These are phyloP conservation scores for Rotaria sp. DNA, from an alignment of 2,888 invertebrate species.

Conservation along the genomic window DNA sequence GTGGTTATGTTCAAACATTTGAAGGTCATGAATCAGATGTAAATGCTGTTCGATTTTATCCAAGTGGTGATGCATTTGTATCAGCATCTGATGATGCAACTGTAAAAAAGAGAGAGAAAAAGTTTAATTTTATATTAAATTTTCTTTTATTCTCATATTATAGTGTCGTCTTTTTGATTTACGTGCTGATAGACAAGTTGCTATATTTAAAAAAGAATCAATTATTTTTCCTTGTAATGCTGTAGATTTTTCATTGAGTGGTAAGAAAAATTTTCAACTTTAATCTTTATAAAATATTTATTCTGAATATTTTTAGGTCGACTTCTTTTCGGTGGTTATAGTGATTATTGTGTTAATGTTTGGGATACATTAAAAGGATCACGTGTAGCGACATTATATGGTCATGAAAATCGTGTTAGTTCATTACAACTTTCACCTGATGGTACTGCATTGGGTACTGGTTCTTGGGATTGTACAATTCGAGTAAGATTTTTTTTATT, in stretches of 20 bases:
- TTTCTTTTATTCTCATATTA: conserved; percentile 39
- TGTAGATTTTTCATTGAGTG: conserved; percentile 91
- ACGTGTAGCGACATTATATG: conserved; percentile 79
- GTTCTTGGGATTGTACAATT: conserved; percentile 89
- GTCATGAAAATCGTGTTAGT: conserved; percentile 86
- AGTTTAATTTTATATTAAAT: too few relatives aligned
- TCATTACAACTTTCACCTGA: conserved; percentile 79
- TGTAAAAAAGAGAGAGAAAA: conserved; percentile 56
- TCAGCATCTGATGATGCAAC: conserved; percentile 97
- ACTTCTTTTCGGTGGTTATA: conserved; percentile 90
- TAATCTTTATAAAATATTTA: too few relatives aligned
- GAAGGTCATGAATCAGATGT: conserved; percentile 97
- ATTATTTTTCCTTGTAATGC: conserved; percentile 95
- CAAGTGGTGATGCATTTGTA: conserved; percentile 94
- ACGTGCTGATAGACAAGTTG: conserved; percentile 91
- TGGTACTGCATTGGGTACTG: conserved; percentile 90
- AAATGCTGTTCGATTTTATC: conserved; percentile 93
- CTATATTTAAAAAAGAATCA: conserved; percentile 87
- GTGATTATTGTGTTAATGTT: conserved; percentile 93
- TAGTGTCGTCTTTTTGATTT: conserved; percentile 87
- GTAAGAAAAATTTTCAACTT: conserved; percentile 52
- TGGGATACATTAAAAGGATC: conserved; percentile 95
- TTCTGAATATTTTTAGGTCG: conserved; percentile 63
- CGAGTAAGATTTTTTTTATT: conserved; percentile 57
- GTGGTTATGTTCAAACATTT: conserved; percentile 93